Conservation (phyloP, 2,113 vertebrate genomes). For the Tachysurus fulvidraco region DNA sequence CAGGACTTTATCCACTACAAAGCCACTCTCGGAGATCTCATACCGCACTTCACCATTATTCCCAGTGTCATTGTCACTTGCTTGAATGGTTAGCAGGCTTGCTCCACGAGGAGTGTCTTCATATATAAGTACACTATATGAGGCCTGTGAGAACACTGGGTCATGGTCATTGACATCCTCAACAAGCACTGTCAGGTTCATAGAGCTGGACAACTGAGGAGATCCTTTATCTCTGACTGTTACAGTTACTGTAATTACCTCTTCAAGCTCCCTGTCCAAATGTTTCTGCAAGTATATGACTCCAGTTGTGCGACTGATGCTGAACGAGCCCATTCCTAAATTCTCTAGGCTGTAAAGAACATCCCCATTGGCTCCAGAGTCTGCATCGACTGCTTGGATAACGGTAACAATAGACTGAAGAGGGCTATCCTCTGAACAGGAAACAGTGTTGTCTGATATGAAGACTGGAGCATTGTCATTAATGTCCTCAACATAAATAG, state of each 20-base stretch:
- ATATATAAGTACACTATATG: conserved; percentile 61
- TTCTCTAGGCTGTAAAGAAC: conserved; percentile 67
- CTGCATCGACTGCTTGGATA: conserved; percentile 67
- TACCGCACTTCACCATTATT: conserved; percentile 69
- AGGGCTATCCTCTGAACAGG: conserved; percentile 65
- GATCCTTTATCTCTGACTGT: conserved; percentile 68
- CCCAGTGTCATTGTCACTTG: conserved; percentile 66
- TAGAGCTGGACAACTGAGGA: conserved; percentile 54
- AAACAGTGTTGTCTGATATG: conserved; percentile 54
- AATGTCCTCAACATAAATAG: conserved; percentile 64
- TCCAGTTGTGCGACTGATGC: conserved; percentile 65
- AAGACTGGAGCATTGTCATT: conserved; percentile 74
- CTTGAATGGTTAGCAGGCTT: conserved; percentile 62
- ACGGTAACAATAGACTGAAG: conserved; percentile 63
- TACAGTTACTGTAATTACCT: conserved; percentile 60
- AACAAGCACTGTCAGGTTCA: conserved; percentile 65
- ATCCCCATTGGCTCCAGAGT: conserved; percentile 65
- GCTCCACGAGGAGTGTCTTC: conserved; percentile 66
- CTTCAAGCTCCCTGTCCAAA: conserved; percentile 68
- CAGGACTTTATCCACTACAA: conserved; percentile 65
- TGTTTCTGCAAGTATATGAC: conserved; percentile 62
- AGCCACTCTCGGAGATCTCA: conserved; percentile 58
- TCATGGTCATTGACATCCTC: conserved; percentile 73
- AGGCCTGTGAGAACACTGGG: conserved; percentile 65
- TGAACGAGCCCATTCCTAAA: conserved; percentile 54